Base-by-base conservation (phyloP, 2,113 vertebrate species). In the Heptranchias perlo region DNA sequence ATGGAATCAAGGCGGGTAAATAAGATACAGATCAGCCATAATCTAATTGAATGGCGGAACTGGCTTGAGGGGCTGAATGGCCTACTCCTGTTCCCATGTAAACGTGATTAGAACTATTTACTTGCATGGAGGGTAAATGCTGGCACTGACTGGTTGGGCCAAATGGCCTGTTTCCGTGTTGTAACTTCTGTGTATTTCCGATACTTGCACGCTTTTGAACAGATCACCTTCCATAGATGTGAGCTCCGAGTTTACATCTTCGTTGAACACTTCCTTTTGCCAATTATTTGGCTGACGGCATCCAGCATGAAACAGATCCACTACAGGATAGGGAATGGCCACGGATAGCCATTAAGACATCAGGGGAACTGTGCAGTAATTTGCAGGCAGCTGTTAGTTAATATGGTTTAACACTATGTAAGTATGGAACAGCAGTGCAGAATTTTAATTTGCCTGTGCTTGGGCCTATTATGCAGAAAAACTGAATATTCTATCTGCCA, bases 341-440 rank as follows among this genome's bases (percentile, higher is more conserved):
- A 39, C 39, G 18, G 6, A n/a, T 39, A 62, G 18, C 89, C 89
- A 64, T 2, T 93, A 18, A 93, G 89, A 4, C 89, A 92, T 62
- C 89, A 92, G 89, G 89, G 89, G 89, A 93, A 4, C n/a, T 93
- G 89, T 23, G 35, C 18, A 64, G n/a, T 10, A 93, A 95, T 69
- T 69, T 49, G 44, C 64, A 49, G 44, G 28, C 94, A 95, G 65
- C 93, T 95, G 93, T 95, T 47, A 95, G 39, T 95, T 69, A 69
- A 67, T 52, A 69, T 10, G 44, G 65, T 49, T 95, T 95, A 95
- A 49, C 64, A 69, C 11, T 35, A 69, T 44, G 52, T 52, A 73
- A 69, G 44, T 95, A 95, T 14, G 44, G 64, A 69, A 52, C 65
- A 69, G 62, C 94, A 49, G 64, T 49, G 65, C 23, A 1, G 65